Evolutionary conservation across 2,888 invertebrate genomes (phyloP).

Genomic region (Caenorhabditis imperialis): DNA sequence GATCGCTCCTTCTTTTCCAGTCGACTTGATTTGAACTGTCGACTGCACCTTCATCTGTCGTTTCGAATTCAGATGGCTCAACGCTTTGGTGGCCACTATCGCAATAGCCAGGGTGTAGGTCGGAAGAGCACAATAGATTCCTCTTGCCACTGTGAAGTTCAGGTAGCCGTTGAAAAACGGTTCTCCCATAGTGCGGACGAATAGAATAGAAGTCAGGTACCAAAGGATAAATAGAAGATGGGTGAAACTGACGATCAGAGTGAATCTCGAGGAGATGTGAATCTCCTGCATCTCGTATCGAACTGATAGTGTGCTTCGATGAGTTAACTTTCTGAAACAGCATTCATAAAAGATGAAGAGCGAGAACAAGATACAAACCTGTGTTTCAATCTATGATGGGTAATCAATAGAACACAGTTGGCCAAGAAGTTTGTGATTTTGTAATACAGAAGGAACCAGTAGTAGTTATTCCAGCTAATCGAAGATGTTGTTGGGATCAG

Average conservation of each 20-base stretch:
- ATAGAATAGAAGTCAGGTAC: conserved; percentile 22
- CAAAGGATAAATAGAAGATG: conserved; percentile 39
- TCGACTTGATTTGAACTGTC: conserved; percentile 16
- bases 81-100: conserved; percentile 9
- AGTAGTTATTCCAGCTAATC: conserved; percentile 14
- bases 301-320: conserved; percentile 18
- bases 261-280: conserved; percentile 29
- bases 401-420: conserved; percentile 10
- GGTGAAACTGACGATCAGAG: conserved; percentile 27
- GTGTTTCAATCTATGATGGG: conserved; percentile 11
- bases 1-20: conserved; percentile 24
- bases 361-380: conserved; percentile 1
- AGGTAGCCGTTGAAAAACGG: conserved; percentile 33
- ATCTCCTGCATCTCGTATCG: conserved; percentile 37
- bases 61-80: conserved; percentile 6
- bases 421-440: conserved; percentile 17
- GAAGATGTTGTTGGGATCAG: conserved; percentile 27
- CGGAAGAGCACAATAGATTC: conserved; percentile 25
- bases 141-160: conserved; percentile 35
- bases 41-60: conserved; percentile 15
- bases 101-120: conserved; percentile 31
- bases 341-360: no score
- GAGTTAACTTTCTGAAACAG: conserved; percentile 12
- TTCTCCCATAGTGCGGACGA: conserved; percentile 18
- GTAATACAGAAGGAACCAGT: conserved; percentile 22